These are phyloP conservation scores for Diuraphis noxia DNA, from an alignment of 1,140 invertebrate species.

Conservation along the genomic window DNA sequence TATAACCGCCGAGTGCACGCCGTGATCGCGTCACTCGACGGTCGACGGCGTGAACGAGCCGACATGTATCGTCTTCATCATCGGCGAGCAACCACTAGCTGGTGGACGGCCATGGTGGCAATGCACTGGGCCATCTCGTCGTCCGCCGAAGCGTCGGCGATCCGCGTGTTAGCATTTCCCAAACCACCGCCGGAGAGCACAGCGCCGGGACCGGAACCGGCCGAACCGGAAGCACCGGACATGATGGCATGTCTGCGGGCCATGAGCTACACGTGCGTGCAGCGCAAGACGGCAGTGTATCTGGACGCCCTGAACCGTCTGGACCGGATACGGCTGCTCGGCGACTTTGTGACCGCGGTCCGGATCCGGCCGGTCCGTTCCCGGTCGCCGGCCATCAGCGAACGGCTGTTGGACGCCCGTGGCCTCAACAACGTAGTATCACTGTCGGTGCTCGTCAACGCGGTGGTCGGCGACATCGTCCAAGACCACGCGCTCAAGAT, in stretches of 20 bases:
- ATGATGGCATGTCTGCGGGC: constrained; percentile 39
- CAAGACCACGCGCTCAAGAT: constrained; percentile 29
- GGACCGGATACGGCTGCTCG: constrained; percentile 41
- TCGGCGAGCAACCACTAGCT: neutral
- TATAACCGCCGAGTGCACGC: neutral
- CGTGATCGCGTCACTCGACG: neutral
- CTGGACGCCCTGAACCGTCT: constrained; percentile 49
- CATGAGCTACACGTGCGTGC: constrained; percentile 46
- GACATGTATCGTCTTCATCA: neutral
- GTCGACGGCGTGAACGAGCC: neutral
- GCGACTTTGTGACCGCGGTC: constrained; percentile 48
- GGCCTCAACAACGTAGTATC: constrained; percentile 31
- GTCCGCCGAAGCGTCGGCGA: neutral
- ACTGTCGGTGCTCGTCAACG: constrained; percentile 31
- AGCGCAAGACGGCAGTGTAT: constrained; percentile 50
- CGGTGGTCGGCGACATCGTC: constrained; percentile 37
- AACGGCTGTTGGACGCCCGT: constrained; percentile 28
- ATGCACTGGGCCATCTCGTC: neutral
- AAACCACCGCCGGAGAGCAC: neutral
- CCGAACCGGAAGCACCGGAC: constrained; percentile 14
- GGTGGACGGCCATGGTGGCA: neutral
- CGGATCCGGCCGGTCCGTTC: constrained; percentile 1
- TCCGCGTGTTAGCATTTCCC: constrained; percentile 13
- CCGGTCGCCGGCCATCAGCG: constrained; percentile 47
- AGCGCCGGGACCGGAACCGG: neutral